Conservation (phyloP, 2,797 vertebrate species). For the Danio tinwini region DNA sequence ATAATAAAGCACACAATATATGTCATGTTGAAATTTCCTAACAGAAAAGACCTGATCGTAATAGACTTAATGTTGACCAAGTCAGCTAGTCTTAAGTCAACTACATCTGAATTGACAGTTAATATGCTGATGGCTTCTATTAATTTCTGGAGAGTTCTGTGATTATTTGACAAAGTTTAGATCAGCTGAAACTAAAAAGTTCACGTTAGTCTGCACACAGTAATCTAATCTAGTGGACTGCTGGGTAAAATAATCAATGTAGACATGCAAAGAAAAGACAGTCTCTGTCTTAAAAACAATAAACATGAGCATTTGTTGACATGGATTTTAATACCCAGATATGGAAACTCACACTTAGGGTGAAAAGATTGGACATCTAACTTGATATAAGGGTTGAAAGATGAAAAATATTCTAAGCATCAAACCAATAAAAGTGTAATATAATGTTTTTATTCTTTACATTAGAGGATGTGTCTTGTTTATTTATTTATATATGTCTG, state of each 20-base stretch:
- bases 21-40: not conserved
- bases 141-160: not conserved
- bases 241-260: not conserved
- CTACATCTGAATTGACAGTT: not conserved
- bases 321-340: not conserved
- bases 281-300: not conserved
- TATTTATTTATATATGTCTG: too few species aligned
- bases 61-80: not conserved
- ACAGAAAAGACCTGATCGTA: not conserved
- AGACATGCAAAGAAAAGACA: not conserved
- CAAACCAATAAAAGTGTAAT: too few species aligned
- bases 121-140: not conserved
- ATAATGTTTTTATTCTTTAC: too few species aligned
- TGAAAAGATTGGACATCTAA: not conserved
- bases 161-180: not conserved
- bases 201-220: not conserved
- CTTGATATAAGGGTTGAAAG: too few species aligned
- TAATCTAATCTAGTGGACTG: too few species aligned
- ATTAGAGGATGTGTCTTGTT: too few species aligned
- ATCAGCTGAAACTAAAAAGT: not conserved
- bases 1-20: not conserved
- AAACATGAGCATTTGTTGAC: slow-evolving; percentile 2
- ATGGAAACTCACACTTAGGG: not conserved
- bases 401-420: too few species aligned
- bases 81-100: not conserved